Percentiles rank a stretch among this genome's conserved stretches.
Conservation (phyloP, 2,113 vertebrate genomes). For the Crotophaga sulcirostris region DNA sequence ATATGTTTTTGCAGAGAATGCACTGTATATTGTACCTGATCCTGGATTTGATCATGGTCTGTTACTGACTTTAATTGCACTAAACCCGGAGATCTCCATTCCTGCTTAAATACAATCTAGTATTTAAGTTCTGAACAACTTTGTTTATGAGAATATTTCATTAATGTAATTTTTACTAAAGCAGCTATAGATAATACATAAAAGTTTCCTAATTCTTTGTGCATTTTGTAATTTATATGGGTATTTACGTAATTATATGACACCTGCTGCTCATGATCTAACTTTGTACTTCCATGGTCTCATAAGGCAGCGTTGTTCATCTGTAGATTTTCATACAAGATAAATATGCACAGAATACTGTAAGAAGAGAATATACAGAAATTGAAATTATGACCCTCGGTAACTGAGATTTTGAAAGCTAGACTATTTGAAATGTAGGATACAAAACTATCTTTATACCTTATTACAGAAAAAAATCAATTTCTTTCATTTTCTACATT, state of each 20-base stretch:
- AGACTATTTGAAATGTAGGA: not conserved
- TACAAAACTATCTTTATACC: not conserved
- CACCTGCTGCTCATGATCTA: constrained; percentile 6
- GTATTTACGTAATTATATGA: not conserved
- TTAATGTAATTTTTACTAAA: not conserved
- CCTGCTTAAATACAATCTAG: not conserved
- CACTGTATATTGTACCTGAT: not conserved
- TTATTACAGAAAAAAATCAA: not conserved
- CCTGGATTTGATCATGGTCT: not conserved
- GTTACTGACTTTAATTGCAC: not conserved
- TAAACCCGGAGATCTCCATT: not conserved
- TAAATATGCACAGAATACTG: not conserved
- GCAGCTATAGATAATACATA: not conserved
- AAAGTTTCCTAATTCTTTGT: not conserved
- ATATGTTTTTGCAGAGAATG: not conserved
- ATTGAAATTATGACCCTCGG: not conserved
- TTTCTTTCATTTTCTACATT: not conserved
- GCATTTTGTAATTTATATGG: not conserved
- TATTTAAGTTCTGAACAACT: not conserved
- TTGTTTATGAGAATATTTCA: not conserved
- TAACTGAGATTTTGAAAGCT: not conserved
- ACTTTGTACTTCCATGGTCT: not conserved
- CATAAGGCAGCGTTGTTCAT: not conserved
- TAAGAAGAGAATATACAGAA: not conserved
- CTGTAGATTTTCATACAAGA: not conserved